Evolutionary conservation across 2,113 vertebrate species (phyloP).

Genomic region (Hippolais icterina): DNA sequence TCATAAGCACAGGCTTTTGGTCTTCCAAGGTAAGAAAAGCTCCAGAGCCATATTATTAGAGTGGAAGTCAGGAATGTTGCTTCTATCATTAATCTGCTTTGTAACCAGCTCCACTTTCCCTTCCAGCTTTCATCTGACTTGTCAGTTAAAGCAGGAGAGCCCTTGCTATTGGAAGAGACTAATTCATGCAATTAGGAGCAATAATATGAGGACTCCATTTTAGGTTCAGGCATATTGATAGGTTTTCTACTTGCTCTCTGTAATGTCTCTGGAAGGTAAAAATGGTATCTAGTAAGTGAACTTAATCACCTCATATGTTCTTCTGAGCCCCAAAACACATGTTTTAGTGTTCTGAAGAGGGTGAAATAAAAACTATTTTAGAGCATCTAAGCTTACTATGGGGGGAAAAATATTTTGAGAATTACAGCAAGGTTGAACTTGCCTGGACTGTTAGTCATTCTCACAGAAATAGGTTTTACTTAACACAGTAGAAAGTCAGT

Average conservation of each 20-base stretch:
- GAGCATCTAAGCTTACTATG: accelerated
- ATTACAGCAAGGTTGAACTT: not conserved
- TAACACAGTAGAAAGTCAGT: not conserved
- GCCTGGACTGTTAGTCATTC: not conserved
- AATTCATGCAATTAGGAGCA: not conserved
- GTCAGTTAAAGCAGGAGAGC: not conserved
- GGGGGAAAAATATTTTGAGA: not conserved
- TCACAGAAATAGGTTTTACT: not conserved
- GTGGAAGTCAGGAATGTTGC: not conserved
- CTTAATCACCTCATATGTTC: not conserved
- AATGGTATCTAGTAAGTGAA: not conserved
- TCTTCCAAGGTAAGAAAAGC: not conserved
- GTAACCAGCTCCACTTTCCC: not conserved
- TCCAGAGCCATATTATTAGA: not conserved
- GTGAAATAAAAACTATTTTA: not conserved
- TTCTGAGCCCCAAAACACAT: not conserved
- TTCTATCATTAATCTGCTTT: not conserved
- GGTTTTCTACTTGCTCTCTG: not conserved
- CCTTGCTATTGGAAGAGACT: accelerated
- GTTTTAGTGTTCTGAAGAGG: not conserved
- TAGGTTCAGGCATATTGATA: not conserved
- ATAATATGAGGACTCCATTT: not conserved
- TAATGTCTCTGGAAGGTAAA: not conserved
- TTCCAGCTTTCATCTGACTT: not conserved
- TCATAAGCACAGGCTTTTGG: not conserved